Evolutionary conservation across 2,888 invertebrate species (phyloP).

Genomic region (Eilema caniola): DNA sequence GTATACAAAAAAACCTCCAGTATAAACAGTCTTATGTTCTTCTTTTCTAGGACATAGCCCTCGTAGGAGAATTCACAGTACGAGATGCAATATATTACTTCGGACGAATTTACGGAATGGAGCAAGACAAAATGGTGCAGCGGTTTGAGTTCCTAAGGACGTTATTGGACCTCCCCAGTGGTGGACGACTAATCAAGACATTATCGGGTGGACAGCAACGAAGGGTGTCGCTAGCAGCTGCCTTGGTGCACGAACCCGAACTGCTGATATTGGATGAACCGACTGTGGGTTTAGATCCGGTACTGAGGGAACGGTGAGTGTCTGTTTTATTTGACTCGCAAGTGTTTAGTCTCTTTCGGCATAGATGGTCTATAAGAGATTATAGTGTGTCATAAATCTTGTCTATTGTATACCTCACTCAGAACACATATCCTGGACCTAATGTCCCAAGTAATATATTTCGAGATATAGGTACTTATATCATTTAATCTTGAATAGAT

Average conservation of each 20-base stretch:
- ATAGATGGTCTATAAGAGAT: too few species aligned
- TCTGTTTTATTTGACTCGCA: background rate
- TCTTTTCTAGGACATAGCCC: slow-evolving; percentile 89
- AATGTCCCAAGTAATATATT: too few species aligned
- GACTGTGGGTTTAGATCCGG: slow-evolving; percentile 97
- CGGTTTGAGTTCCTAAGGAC: slow-evolving; percentile 90
- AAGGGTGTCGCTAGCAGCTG: slow-evolving; percentile 95
- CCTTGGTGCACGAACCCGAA: slow-evolving; percentile 95
- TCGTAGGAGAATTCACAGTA: slow-evolving; percentile 93
- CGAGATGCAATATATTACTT: slow-evolving; percentile 95
- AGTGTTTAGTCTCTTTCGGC: too few species aligned
- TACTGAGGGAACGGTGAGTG: slow-evolving; percentile 92
- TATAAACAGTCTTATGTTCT: too few species aligned
- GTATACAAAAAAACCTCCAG: too few species aligned
- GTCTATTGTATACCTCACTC: too few species aligned
- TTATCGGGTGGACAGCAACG: slow-evolving; percentile 97
- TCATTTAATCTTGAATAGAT: too few species aligned
- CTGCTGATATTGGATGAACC: slow-evolving; percentile 96
- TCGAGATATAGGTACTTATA: too few species aligned
- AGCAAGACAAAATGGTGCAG: slow-evolving; percentile 87
- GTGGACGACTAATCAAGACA: slow-evolving; percentile 88
- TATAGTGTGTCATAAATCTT: too few species aligned
- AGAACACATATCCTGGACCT: too few species aligned
- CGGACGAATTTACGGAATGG: slow-evolving; percentile 94
- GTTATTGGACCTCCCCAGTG: slow-evolving; percentile 92